Conservation (phyloP, 2,797 vertebrate species). For the Uromys caudimaculatus region DNA sequence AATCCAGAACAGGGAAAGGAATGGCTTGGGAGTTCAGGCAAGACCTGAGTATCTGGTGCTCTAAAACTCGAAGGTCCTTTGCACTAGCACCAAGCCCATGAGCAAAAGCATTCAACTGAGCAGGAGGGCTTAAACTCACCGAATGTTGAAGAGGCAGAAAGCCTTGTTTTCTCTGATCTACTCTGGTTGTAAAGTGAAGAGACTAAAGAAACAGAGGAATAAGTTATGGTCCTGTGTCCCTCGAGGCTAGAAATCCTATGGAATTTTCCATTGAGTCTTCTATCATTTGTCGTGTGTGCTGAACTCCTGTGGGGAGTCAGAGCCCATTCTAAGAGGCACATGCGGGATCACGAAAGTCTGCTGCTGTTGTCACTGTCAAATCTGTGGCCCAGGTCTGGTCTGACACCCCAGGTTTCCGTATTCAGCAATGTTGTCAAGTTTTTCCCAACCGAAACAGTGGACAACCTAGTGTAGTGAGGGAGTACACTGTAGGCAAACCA, state of each 20-base stretch:
- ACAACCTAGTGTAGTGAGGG: background rate
- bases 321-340: no score
- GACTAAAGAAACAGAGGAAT: background rate
- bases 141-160: background rate
- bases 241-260: background rate
- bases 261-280: background rate
- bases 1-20: background rate
- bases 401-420: background rate
- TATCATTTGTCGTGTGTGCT: background rate
- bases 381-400: accelerated
- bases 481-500: background rate
- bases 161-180: background rate
- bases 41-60: background rate
- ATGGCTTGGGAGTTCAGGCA: background rate
- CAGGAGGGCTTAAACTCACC: background rate
- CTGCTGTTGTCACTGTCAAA: background rate
- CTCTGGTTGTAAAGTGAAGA: background rate
- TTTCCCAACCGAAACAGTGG: background rate
- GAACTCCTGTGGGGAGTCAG: background rate
- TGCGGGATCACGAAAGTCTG: no score
- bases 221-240: background rate
- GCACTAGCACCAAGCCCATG: background rate
- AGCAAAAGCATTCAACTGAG: background rate
- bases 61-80: background rate
- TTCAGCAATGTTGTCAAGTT: background rate